Conservation (phyloP, 23 tunicate species). For the Aplidium turbinatum region DNA sequence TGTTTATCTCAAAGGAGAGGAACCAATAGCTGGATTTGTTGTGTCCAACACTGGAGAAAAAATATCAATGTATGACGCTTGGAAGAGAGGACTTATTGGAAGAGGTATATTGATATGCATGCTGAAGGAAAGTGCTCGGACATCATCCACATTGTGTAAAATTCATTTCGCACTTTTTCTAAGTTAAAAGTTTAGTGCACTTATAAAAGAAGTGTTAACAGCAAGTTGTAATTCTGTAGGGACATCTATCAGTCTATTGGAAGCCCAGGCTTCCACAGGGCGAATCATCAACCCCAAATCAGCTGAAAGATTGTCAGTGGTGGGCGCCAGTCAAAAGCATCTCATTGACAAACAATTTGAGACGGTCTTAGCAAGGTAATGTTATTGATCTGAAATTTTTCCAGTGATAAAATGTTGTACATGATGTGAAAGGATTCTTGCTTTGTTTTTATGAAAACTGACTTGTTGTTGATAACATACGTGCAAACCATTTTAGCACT, state of each 20-base stretch:
- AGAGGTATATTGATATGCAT: no score
- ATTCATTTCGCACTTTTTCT: no score
- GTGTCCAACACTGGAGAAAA: slow-evolving; percentile 92
- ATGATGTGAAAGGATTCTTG: no score
- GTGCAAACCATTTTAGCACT: no score
- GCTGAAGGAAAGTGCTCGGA: no score
- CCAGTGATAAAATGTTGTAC: background rate
- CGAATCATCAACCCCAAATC: slow-evolving; percentile 85
- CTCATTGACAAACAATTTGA: slow-evolving; percentile 98
- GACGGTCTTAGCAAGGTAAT: slow-evolving; percentile 76
- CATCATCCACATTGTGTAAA: no score
- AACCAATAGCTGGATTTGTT: slow-evolving; percentile 95
- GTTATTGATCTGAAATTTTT: background rate
- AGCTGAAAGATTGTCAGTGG: slow-evolving; percentile 85
- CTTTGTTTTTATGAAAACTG: no score
- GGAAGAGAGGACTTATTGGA: slow-evolving; percentile 76
- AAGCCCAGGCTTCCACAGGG: slow-evolving; percentile 99
- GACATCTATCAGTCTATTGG: slow-evolving; percentile 85
- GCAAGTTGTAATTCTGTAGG: slow-evolving; percentile 45
- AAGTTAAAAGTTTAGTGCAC: no score
- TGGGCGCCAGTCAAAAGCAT: slow-evolving; percentile 68
- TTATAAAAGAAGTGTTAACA: no score
- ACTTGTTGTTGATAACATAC: no score
- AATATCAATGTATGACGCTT: slow-evolving; percentile 85
- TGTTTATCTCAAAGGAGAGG: slow-evolving; percentile 88